Evolutionary conservation across 2,888 invertebrate species (phyloP).

Genomic region (Dusona sp.): DNA sequence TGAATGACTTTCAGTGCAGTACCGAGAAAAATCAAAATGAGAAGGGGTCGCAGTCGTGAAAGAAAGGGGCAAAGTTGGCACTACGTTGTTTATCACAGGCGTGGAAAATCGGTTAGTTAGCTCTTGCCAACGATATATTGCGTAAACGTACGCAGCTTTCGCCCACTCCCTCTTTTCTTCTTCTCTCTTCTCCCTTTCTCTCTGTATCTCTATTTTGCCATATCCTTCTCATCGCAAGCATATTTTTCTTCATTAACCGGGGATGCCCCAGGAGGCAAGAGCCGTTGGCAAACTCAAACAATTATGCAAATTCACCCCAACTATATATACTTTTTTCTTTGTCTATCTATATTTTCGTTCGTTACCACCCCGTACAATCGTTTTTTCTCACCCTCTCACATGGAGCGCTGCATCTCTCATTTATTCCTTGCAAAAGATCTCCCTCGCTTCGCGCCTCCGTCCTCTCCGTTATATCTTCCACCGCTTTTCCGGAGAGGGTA

Average conservation of each 20-base stretch:
- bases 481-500: slow-evolving; percentile 37
- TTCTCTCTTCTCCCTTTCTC: neutral
- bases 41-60: slow-evolving; percentile 24
- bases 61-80: slow-evolving; percentile 63
- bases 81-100: slow-evolving; percentile 59
- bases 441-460: slow-evolving; percentile 29
- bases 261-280: slow-evolving; percentile 52
- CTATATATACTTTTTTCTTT: slow-evolving; percentile 51
- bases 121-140: slow-evolving; percentile 52
- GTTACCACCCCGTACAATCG: slow-evolving; percentile 47
- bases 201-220: slow-evolving; percentile 32
- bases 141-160: slow-evolving; percentile 55
- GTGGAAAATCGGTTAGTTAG: slow-evolving; percentile 68
- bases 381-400: slow-evolving; percentile 52
- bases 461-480: slow-evolving; percentile 6
- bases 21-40: slow-evolving; percentile 52
- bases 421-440: slow-evolving; percentile 56
- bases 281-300: slow-evolving; percentile 78
- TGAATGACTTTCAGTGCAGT: slow-evolving; percentile 51
- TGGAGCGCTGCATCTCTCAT: slow-evolving; percentile 55
- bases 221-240: slow-evolving; percentile 69
- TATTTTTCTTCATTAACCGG: slow-evolving; percentile 80
- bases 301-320: slow-evolving; percentile 79
- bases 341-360: slow-evolving; percentile 40
- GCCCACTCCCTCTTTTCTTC: neutral